Conservation (phyloP, 2,797 vertebrate genomes). For the Labroides dimidiatus region DNA sequence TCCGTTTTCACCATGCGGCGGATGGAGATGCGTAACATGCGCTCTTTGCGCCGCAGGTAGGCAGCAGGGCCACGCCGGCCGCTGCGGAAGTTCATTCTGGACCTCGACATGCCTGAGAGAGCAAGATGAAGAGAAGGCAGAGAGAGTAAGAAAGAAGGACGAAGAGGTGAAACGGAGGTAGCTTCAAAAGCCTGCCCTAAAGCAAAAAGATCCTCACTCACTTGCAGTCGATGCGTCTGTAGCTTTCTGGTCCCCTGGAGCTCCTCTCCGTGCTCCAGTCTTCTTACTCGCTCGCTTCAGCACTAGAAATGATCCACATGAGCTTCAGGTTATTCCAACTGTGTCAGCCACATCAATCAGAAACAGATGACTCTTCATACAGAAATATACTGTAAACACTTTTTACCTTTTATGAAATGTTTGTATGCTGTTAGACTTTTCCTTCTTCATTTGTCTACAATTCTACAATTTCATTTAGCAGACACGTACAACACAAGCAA, state of each 20-base stretch:
- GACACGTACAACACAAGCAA: too few relatives aligned
- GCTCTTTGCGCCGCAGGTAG: slow-evolving; percentile 95
- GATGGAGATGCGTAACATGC: slow-evolving; percentile 95
- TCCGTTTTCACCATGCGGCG: slow-evolving; percentile 99
- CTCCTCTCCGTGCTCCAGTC: slow-evolving; percentile 90
- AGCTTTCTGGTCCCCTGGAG: slow-evolving; percentile 92
- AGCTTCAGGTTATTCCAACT: not conserved
- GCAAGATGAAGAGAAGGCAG: not conserved
- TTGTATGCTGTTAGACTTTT: too few relatives aligned
- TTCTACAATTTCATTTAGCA: too few relatives aligned
- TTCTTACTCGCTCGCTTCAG: slow-evolving; percentile 97
- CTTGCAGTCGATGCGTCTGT: slow-evolving; percentile 93
- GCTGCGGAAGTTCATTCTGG: slow-evolving; percentile 93
- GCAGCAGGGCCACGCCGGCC: slow-evolving; percentile 92
- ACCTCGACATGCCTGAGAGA: slow-evolving; percentile 88
- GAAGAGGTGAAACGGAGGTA: not conserved
- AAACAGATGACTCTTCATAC: too few relatives aligned
- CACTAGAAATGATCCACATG: slow-evolving; percentile 72
- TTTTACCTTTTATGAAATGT: too few relatives aligned
- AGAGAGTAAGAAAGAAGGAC: not conserved
- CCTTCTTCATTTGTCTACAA: too few relatives aligned
- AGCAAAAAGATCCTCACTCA: slow-evolving; percentile 74
- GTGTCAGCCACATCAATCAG: too few relatives aligned
- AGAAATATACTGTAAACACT: too few relatives aligned
- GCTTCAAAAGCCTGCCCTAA: not conserved